Conservation (phyloP, 2,797 vertebrate species). For the Scolopax bukidnonensis region DNA sequence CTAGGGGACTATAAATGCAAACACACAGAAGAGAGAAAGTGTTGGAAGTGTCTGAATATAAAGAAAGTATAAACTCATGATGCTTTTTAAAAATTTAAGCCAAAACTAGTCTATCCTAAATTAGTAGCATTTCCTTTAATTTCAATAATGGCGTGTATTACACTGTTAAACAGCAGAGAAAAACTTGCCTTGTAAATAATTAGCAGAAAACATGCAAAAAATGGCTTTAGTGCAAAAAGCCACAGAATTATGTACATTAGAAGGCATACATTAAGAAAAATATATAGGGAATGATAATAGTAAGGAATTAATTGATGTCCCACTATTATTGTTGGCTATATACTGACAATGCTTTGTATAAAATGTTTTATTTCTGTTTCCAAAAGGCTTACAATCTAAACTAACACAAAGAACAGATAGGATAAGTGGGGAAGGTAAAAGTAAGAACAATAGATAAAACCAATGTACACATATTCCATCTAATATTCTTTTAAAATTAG, state of each 20-base stretch:
- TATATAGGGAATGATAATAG: background rate
- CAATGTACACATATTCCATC: background rate
- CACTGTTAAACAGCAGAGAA: background rate
- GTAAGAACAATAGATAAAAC: background rate
- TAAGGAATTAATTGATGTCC: background rate
- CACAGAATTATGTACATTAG: background rate
- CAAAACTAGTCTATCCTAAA: background rate
- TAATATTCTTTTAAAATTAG: background rate
- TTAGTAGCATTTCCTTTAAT: background rate
- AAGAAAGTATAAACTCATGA: background rate
- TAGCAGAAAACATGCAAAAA: background rate
- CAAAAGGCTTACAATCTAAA: background rate
- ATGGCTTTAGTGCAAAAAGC: background rate
- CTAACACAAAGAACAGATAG: background rate
- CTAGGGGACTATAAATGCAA: background rate
- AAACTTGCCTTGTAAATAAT: background rate
- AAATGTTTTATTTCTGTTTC: background rate
- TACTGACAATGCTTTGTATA: background rate
- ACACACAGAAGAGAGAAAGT: background rate
- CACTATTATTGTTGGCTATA: background rate
- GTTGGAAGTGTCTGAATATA: background rate
- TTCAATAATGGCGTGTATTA: background rate
- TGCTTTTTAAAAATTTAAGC: background rate
- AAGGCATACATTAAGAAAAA: background rate
- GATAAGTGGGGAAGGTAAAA: background rate